Evolutionary conservation across 2,797 vertebrate species (phyloP).

Genomic region (Glyptemys insculpta): DNA sequence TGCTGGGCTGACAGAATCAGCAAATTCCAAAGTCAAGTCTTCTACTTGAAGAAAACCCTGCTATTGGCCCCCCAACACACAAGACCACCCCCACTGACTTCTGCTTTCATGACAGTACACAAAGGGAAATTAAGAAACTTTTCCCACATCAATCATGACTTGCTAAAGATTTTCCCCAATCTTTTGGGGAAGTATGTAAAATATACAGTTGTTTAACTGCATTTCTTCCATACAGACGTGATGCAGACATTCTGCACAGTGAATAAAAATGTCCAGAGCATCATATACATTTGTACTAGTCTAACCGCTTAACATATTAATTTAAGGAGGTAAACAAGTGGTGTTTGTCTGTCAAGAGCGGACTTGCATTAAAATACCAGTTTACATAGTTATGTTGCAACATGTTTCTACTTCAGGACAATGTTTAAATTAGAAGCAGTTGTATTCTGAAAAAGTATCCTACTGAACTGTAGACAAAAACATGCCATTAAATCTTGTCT

Average conservation of each 20-base stretch:
- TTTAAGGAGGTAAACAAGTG: background rate
- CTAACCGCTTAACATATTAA: background rate
- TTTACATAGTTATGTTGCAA: background rate
- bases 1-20: accelerated
- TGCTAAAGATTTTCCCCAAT: background rate
- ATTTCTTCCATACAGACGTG: background rate
- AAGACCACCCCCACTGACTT: background rate
- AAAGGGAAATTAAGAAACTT: background rate
- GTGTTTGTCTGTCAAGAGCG: background rate
- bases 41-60: background rate
- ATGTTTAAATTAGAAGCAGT: background rate
- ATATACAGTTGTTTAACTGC: background rate
- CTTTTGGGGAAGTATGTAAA: background rate
- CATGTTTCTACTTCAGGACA: accelerated
- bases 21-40: background rate
- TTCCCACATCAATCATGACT: background rate
- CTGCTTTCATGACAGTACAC: background rate
- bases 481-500: background rate
- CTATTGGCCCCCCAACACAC: background rate
- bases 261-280: background rate
- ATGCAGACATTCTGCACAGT: accelerated
- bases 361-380: background rate
- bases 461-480: background rate
- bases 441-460: background rate
- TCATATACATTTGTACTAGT: background rate